Percentiles rank a stretch among this genome's conserved stretches.
These are phyloP conservation scores for Melangyna quadrimaculata DNA, from an alignment of 2,888 invertebrate genomes.

Conservation along the genomic window DNA sequence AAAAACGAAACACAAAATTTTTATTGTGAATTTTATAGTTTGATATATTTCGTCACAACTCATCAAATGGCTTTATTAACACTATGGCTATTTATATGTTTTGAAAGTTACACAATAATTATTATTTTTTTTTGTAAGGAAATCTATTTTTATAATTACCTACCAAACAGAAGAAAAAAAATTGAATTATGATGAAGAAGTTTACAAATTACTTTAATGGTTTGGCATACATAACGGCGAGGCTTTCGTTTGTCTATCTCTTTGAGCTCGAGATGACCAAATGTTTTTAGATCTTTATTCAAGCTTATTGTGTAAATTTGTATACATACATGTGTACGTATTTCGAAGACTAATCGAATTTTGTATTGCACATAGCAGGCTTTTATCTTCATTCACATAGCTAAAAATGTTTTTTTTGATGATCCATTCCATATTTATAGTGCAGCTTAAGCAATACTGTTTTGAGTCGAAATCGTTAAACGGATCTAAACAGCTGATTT, in stretches of 20 bases:
- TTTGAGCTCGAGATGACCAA: neutral
- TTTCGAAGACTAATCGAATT: neutral
- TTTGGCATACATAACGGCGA: neutral
- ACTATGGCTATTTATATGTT: neutral
- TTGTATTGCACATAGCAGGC: neutral
- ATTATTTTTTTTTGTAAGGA: constrained; percentile 3
- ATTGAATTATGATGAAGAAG: neutral
- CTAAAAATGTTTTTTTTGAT: no score
- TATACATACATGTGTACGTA: neutral
- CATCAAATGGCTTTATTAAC: neutral
- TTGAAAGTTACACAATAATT: neutral
- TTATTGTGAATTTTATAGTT: neutral
- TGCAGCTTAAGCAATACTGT: no score
- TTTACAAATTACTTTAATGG: neutral
- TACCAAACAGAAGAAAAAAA: neutral
- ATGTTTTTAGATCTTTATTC: neutral
- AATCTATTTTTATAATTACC: neutral
- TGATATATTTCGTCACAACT: neutral
- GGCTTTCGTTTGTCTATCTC: neutral
- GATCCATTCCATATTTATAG: no score
- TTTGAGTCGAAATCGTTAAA: no score
- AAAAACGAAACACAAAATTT: neutral
- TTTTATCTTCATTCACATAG: neutral
- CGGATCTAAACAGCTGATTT: no score
- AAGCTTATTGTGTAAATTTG: neutral